These are phyloP conservation scores for Ailurus styani DNA, from an alignment of 2,113 vertebrate genomes.

Conservation along the genomic window DNA sequence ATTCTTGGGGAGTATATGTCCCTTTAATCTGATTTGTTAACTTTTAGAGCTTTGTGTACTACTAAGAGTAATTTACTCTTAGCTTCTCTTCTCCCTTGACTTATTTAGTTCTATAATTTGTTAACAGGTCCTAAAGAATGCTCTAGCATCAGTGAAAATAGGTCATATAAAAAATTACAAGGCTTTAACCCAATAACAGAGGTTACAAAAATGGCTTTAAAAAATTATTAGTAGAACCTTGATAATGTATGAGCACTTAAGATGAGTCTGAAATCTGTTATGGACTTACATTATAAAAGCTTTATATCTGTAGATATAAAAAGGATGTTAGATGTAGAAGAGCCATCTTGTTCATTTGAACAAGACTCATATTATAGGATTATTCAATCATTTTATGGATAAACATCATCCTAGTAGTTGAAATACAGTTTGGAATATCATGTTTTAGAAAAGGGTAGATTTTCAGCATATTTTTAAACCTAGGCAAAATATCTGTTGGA, in stretches of 20 bases:
- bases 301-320: background rate
- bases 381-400: background rate
- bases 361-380: background rate
- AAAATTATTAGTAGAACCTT: background rate
- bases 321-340: background rate
- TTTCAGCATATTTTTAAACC: background rate
- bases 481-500: background rate
- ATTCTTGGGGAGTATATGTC: background rate
- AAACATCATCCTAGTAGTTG: background rate
- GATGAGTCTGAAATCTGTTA: background rate
- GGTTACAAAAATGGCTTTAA: background rate
- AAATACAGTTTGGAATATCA: background rate
- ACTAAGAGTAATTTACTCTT: background rate
- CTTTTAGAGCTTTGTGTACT: background rate
- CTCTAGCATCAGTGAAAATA: background rate
- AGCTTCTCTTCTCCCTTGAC: background rate
- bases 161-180: background rate
- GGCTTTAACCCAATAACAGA: background rate
- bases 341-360: background rate
- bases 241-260: background rate
- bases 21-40: background rate
- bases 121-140: background rate
- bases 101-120: background rate
- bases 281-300: background rate
- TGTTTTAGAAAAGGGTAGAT: background rate